Base-by-base conservation (phyloP, 1,140 invertebrate species). In the Thaumatotibia leucotreta region DNA sequence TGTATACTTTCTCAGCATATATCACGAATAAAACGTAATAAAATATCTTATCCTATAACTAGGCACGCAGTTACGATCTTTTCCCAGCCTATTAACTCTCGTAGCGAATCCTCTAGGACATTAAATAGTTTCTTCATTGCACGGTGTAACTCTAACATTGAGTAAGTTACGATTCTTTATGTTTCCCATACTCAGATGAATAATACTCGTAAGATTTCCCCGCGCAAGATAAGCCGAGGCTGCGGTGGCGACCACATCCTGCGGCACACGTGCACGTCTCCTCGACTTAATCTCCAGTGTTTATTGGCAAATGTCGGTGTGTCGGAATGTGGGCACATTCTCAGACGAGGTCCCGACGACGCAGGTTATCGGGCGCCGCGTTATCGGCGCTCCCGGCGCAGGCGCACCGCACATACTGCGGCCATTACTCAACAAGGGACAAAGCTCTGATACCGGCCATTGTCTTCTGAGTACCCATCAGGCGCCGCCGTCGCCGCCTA, bases 341-440 rank as follows among this genome's bases (percentile, higher is more conserved):
- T 58, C 52, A 58, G 52, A 58, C 52, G 24, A 14, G 52, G 52
- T 58, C 52, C 52, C 23, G 52, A 24, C 20, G 24, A 24, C 52
- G 52, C 52, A 58, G 52, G 52, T 58, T 58, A 58, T 58, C 52
- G 11, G 82, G 83, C 83, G 83, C 80, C 83, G 61, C 17, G 73
- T 80, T 86, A 84, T 85, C 84, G 82, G 82, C 83, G 83, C 68
- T 52, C 62, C 61, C 67, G 66, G 61, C 52, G 49, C n/a, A n/a
- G n/a, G n/a, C n/a, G n/a, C n/a, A n/a, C n/a, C n/a, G n/a, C 63
- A 64, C 75, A 74, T 76, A 71, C 69, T 69, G 63, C 45, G 61
- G 32, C 64, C 54, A 69, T 77, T 75, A 77, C 45, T 77, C 75
- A 77, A 63, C 45, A 65, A 24, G 63, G 58, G 63, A 68, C 69